These are phyloP conservation scores for Catagonus wagneri DNA, from an alignment of 2,113 vertebrate species.

Conservation along the genomic window DNA sequence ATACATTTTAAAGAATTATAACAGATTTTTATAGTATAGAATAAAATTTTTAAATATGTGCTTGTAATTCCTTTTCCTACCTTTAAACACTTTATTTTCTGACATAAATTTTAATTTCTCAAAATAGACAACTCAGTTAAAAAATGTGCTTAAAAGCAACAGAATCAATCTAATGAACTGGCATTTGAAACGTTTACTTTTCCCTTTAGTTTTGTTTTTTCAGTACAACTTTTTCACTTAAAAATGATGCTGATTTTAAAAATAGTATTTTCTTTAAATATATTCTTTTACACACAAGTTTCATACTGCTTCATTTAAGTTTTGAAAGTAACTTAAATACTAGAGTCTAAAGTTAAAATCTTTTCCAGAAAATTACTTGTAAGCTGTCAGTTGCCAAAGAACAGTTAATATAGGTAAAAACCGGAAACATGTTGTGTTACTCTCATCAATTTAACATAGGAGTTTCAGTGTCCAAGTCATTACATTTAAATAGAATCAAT, in stretches of 20 bases:
- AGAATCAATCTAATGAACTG: background rate
- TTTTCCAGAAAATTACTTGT: conserved; percentile 34
- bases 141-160: conserved; percentile 26
- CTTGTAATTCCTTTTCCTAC: background rate
- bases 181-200: conserved; percentile 17
- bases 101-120: conserved; percentile 25
- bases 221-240: background rate
- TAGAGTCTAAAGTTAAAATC: conserved; percentile 4
- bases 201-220: background rate
- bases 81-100: background rate
- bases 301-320: background rate
- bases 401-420: background rate
- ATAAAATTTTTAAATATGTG: background rate
- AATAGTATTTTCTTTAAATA: conserved; percentile 40
- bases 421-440: conserved; percentile 25
- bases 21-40: background rate
- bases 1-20: conserved; percentile 14
- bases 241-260: conserved; percentile 37
- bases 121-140: background rate
- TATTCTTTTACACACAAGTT: background rate
- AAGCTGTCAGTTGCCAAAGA: background rate
- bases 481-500: conserved; percentile 28
- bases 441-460: conserved; percentile 55
- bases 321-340: background rate
- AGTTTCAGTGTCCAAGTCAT: background rate